Base-by-base conservation (phyloP, 2,797 vertebrate genomes). In the Rhabdomys pumilio region DNA sequence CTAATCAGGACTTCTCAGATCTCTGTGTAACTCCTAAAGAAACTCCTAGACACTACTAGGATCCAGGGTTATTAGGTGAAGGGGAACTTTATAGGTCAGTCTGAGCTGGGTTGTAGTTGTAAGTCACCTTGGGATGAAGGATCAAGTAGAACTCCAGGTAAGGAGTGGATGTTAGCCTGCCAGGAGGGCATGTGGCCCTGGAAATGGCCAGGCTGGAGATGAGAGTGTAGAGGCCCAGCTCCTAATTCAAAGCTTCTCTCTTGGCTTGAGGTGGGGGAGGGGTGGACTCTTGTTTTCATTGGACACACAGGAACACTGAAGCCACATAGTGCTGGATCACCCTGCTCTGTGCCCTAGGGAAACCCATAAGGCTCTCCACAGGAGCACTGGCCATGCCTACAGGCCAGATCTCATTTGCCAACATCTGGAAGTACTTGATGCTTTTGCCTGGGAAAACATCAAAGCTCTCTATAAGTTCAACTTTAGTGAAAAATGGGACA, bases 361-460 rank as follows among this genome's bases (percentile, higher is more conserved):
- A 83, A 47, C 10, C 1, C 15, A 13, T 19, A 3, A 29, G 1
- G 2, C 65, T 53, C 12, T 59, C 53, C n/a, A 65, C 19, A 19
- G 53, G 10, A 41, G 26, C 41, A 41, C 12, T 67, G 29, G 11
- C 38, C 41, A 38, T 13, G 11, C 22, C 29, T 44, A n/a, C 96
- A 98, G 98, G 75, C 98, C 98, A 15, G 82, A 82, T 0, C 50
- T 79, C 6, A 95, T 97, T 6, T 93, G 67, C 0, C 79, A 81
- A 11, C 96, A 98, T 0, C 86, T 99, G 92, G 96, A 87, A 2
- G 95, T 96, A 0, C 8, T 98, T 76, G 98, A 98, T n/a, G 81
- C 12, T 3, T 96, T 99, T 92, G 97, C 98, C 12, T 89, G 85
- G 69, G 96, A 98, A 47, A 98, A 97, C 0, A 87, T 98, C 1